Evolutionary conservation across 2,113 vertebrate species (phyloP).

Genomic region (Halcyon malimbica): DNA sequence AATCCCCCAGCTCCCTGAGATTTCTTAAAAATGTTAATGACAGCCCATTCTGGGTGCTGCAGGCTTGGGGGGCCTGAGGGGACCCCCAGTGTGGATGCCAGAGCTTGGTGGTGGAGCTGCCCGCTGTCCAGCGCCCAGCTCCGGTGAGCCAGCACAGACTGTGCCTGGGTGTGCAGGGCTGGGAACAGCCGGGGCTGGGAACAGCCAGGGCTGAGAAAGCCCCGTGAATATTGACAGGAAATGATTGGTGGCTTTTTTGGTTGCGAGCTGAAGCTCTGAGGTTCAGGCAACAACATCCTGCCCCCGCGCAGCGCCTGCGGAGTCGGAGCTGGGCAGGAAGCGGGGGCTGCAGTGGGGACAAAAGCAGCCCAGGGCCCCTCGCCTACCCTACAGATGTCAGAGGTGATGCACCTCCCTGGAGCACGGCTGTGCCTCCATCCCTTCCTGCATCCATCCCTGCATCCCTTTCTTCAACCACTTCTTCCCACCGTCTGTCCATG

Average conservation of each 20-base stretch:
- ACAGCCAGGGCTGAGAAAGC: not conserved
- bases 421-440: not conserved
- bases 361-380: not conserved
- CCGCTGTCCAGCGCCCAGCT: not conserved
- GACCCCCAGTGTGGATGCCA: fast-evolving
- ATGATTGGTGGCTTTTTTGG: slow-evolving; percentile 28
- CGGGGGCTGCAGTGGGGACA: not conserved
- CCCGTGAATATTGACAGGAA: slow-evolving; percentile 17
- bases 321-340: not conserved
- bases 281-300: slow-evolving; percentile 11
- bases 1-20: fast-evolving
- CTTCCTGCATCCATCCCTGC: not conserved
- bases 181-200: not conserved
- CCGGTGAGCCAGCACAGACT: not conserved
- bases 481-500: not conserved
- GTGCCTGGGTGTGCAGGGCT: not conserved
- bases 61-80: not conserved
- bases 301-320: not conserved
- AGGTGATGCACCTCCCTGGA: not conserved
- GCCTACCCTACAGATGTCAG: fast-evolving
- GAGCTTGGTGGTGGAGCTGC: not conserved
- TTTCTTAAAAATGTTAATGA: not conserved
- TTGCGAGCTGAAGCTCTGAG: not conserved
- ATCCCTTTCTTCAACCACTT: not conserved
- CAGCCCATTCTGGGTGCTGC: not conserved